Evolutionary conservation across 2,113 vertebrate species (phyloP), one percentile per base, ranked within the genome.

Genomic region (Hydrolagus affinis): DNA sequence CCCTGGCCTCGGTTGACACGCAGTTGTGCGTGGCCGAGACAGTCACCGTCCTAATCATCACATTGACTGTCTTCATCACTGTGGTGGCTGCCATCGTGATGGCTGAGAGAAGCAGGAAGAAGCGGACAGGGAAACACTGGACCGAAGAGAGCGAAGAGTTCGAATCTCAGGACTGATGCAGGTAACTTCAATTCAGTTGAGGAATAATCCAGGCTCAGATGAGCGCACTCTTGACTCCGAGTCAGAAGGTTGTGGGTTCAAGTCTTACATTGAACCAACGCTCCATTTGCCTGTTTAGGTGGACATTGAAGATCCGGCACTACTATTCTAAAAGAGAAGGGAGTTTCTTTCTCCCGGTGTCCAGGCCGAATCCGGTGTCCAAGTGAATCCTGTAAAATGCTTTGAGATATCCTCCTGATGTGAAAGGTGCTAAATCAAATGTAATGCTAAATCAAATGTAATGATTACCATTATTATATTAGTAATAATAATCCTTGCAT

Each of bases 41-140:
- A 0, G 93, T 94, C 77, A 95, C 94, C 0, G 94, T 95, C 77
- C 93, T 95, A 64, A 88, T 95, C 87, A 95, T 95, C 76, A 94
- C 93, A 1, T 57, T 92, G 72, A 95, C 94, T 0, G 93, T 95
- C 85, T 86, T 92, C n/a, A 91, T 93, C 32, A 95, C 94, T 0
- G 91, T 95, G 75, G 90, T 95, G 86, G 94, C 91, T 0, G 92
- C 95, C 86, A 90, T 95, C 87, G 88, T 94, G 68, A 94, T 94
- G 92, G 94, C 93, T 0, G 93, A 95, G 88, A 94, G 91, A 89
- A 95, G 92, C 86, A 91, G 93, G 86, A 94, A 92, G 89, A 93
- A 88, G 87, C 89, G 90, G 86, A 90, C 86, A 25, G 89, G 89
- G 14, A 92, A 91, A 57, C 94, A 93, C 86, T 95, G 94, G 94